phyloP scores from a whole-genome alignment of 2,113 vertebrate genomes.

The Cervus canadensis region DNA sequence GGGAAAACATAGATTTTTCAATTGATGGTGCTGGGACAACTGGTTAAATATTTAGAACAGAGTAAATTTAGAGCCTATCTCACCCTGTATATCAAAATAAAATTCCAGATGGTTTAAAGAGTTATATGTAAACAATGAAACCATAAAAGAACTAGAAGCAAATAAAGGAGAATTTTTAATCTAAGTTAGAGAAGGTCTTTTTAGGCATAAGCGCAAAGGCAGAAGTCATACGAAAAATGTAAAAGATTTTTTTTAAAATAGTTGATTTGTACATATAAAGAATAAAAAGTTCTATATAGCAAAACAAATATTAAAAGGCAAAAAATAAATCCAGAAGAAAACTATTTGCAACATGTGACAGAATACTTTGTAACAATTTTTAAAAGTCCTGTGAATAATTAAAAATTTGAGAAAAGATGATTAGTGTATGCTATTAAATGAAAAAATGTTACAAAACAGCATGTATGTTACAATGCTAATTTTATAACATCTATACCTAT shows the following conservation, averaged over 20 bases:
- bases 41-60: constrained; percentile 73
- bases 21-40: constrained; percentile 68
- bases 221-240: constrained; percentile 32
- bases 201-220: constrained; percentile 20
- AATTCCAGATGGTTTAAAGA: constrained; percentile 70
- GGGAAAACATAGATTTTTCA: constrained; percentile 68
- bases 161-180: constrained; percentile 57
- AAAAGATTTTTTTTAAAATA: background rate
- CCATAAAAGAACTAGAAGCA: constrained; percentile 59
- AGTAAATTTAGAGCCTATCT: constrained; percentile 70
- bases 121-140: constrained; percentile 70
- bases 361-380: background rate
- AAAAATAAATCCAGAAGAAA: constrained; percentile 30
- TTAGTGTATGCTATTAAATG: background rate
- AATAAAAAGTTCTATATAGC: background rate
- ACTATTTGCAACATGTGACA: background rate
- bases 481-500: background rate
- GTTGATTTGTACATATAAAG: background rate
- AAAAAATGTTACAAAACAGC: background rate
- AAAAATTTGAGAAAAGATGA: background rate
- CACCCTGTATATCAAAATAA: constrained; percentile 70
- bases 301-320: constrained; percentile 27
- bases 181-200: constrained; percentile 39
- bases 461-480: background rate
- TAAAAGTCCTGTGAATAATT: constrained; percentile 1